Conservation (phyloP, 2,797 vertebrate species). For the Discoglossus pictus region DNA sequence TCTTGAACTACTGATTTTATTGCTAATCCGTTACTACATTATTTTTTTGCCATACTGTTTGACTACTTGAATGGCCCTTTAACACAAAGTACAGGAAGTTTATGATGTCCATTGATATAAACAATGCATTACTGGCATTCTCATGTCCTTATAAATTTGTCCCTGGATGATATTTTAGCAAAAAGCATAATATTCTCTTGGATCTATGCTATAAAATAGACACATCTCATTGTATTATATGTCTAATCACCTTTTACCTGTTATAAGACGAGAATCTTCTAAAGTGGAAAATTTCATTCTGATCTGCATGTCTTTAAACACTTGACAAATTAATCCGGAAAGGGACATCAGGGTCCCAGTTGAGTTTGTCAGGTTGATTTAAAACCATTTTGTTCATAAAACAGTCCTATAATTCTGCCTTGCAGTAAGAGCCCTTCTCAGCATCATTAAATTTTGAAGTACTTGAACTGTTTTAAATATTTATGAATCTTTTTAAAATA, state of each 20-base stretch:
- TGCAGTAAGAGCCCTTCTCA: conserved; percentile 44
- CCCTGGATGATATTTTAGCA: not conserved
- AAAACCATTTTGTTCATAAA: conserved; percentile 53
- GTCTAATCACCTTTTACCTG: conserved; percentile 64
- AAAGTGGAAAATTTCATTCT: conserved; percentile 74
- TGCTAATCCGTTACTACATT: no score
- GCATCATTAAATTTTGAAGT: conserved; percentile 51
- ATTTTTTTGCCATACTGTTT: no score
- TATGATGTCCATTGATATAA: no score
- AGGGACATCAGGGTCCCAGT: conserved; percentile 50
- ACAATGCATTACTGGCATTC: no score
- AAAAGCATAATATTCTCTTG: no score
- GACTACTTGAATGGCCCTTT: no score
- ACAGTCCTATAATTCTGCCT: conserved; percentile 45
- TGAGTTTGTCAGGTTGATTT: conserved; percentile 52
- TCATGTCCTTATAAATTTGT: no score
- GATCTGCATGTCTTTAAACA: conserved; percentile 58
- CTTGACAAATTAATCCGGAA: conserved; percentile 50
- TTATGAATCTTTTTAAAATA: conserved; percentile 37
- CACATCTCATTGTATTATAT: conserved; percentile 39
- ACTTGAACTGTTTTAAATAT: conserved; percentile 50
- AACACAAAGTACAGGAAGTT: no score
- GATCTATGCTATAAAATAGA: conserved; percentile 4
- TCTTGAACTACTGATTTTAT: no score
- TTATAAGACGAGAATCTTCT: conserved; percentile 71